These are phyloP conservation scores for Acanthosepion lycidas DNA, from an alignment of 2,888 invertebrate genomes.

Conservation along the genomic window DNA sequence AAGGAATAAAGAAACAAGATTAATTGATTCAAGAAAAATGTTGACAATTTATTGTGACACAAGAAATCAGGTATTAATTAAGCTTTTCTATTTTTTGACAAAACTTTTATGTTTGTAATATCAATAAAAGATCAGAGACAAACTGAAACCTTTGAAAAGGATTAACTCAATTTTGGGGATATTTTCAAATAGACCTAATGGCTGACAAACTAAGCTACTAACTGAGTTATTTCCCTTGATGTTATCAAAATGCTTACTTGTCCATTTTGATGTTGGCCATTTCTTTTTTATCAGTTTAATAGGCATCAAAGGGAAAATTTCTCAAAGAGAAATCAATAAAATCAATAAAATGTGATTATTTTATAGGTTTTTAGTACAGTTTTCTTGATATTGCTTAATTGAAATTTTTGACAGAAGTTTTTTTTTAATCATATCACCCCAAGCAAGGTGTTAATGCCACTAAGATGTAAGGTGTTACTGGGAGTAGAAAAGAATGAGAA, in stretches of 20 bases:
- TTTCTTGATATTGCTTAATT: not conserved
- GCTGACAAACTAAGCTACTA: not conserved
- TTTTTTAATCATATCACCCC: too few species aligned
- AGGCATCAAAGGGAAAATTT: not conserved
- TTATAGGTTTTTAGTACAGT: not conserved
- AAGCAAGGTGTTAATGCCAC: too few species aligned
- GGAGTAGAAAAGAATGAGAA: too few species aligned
- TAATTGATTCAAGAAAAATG: not conserved
- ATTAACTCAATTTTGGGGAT: not conserved
- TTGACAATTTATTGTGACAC: not conserved
- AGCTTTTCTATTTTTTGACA: not conserved
- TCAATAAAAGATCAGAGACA: not conserved
- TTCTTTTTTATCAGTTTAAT: not conserved
- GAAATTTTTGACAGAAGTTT: not conserved
- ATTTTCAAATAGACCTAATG: not conserved
- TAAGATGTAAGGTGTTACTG: too few species aligned
- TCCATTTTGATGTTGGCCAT: not conserved
- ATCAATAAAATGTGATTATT: not conserved
- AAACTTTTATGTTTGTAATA: not conserved
- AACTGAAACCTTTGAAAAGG: conserved; percentile 2
- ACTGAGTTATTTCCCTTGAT: conserved; percentile 7
- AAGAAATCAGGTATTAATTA: not conserved
- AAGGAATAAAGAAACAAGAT: not conserved
- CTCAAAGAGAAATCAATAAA: not conserved
- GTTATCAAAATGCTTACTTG: not conserved